These are phyloP conservation scores for Adelognathus sp. DNA, from an alignment of 2,888 invertebrate species.

Conservation along the genomic window DNA sequence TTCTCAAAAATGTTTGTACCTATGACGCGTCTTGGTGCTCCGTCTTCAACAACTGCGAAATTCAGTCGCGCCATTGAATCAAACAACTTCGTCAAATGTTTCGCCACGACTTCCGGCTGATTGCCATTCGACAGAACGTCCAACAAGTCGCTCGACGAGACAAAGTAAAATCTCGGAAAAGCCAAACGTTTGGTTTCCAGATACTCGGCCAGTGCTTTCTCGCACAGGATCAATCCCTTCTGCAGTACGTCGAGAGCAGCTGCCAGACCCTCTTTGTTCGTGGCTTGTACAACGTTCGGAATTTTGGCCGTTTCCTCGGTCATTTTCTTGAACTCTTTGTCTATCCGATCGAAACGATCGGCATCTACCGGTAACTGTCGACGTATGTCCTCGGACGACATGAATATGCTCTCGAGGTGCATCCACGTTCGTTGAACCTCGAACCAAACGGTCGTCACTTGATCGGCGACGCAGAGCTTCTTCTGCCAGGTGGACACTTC, in stretches of 20 bases:
- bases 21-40: constrained; percentile 72
- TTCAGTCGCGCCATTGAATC: constrained; percentile 95
- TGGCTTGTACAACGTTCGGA: constrained; percentile 95
- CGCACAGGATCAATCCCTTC: constrained; percentile 93
- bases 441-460: constrained; percentile 95
- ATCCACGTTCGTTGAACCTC: constrained; percentile 99
- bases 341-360: constrained; percentile 94
- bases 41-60: constrained; percentile 85
- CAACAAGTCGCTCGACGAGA: constrained; percentile 96
- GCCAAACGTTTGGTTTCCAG: constrained; percentile 97
- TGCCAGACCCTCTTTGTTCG: constrained; percentile 92
- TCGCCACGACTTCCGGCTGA: constrained; percentile 93
- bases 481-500: constrained; percentile 98
- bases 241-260: constrained; percentile 91
- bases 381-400: constrained; percentile 98
- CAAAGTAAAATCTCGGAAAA: constrained; percentile 98
- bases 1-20: constrained; percentile 59
- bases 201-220: constrained; percentile 98
- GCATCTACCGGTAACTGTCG: constrained; percentile 97
- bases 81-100: constrained; percentile 96
- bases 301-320: constrained; percentile 90
- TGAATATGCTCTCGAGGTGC: constrained; percentile 98
- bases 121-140: constrained; percentile 98
- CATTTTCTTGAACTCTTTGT: constrained; percentile 92
- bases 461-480: constrained; percentile 95